These are phyloP conservation scores for Conus canariensis DNA, from an alignment of 2,888 invertebrate species.

Conservation along the genomic window DNA sequence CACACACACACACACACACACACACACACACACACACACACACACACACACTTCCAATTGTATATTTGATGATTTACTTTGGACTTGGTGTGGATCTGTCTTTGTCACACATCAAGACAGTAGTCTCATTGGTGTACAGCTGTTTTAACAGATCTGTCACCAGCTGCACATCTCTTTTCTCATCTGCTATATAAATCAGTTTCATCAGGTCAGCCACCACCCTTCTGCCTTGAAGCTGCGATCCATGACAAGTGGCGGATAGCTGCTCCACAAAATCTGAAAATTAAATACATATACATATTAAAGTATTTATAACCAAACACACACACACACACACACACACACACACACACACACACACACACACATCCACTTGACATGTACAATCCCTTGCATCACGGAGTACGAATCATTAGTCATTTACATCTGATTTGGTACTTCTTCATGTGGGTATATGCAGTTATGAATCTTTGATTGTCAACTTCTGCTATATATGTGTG, in stretches of 20 bases:
- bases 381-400: no score
- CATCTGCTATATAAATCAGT: constrained; percentile 22
- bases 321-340: no score
- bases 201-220: constrained; percentile 12
- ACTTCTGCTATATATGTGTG: no score
- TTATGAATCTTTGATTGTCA: no score
- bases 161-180: not conserved
- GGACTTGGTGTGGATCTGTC: not conserved
- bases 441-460: no score
- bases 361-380: no score
- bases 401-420: no score
- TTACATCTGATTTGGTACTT: no score
- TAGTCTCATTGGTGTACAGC: not conserved
- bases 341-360: no score
- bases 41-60: not conserved
- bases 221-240: not conserved
- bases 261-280: constrained; percentile 12
- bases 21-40: not conserved
- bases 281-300: not conserved
- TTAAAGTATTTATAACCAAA: no score
- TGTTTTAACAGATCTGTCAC: constrained; percentile 25
- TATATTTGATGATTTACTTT: not conserved
- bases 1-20: not conserved
- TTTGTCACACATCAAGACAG: no score
- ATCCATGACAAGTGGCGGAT: not conserved